phyloP scores from a whole-genome alignment of 2,888 invertebrate species.

The Quadroppia sp. region DNA sequence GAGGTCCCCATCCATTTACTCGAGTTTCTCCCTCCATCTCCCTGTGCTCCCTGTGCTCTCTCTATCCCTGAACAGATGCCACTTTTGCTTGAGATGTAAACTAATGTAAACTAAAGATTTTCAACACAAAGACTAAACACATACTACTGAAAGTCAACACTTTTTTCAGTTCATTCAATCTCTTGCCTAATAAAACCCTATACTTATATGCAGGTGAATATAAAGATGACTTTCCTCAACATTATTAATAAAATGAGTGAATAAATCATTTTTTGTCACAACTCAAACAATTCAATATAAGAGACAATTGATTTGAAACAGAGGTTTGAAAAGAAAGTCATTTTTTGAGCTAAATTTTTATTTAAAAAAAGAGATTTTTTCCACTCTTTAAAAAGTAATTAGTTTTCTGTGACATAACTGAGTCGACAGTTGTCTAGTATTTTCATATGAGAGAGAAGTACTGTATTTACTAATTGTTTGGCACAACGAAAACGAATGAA shows the following conservation, averaged over 20 bases:
- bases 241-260: neutral
- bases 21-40: neutral
- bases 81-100: neutral
- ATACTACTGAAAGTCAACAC: neutral
- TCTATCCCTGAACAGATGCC: slow-evolving; percentile 25
- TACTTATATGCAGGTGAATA: neutral
- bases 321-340: too few relatives aligned
- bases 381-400: neutral
- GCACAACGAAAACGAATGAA: neutral
- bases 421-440: neutral
- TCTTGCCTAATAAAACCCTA: neutral
- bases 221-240: slow-evolving; percentile 2
- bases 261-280: slow-evolving; percentile 14
- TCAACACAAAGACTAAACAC: neutral
- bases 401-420: neutral
- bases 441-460: neutral
- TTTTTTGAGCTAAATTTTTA: too few relatives aligned
- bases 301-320: too few relatives aligned
- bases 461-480: slow-evolving; percentile 8
- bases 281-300: too few relatives aligned
- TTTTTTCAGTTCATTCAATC: slow-evolving; percentile 21
- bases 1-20: neutral
- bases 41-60: neutral
- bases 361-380: too few relatives aligned
- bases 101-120: slow-evolving; percentile 9